A percentile compares a stretch with the other conserved stretches of the same genome.
phyloP scores from a whole-genome alignment of 2,888 invertebrate genomes.

The Galerucella calmariensis region DNA sequence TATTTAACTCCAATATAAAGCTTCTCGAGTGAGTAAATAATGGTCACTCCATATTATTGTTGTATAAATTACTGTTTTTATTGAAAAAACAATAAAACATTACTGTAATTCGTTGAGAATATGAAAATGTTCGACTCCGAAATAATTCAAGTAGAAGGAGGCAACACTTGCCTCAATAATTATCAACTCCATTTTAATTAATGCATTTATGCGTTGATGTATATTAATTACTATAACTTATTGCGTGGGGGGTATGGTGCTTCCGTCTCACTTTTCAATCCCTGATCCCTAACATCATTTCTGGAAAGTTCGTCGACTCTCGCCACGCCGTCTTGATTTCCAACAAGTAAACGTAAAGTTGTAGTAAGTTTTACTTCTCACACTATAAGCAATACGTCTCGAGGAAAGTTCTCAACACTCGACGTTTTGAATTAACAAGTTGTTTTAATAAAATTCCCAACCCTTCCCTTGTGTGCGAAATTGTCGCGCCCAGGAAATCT shows the following conservation, averaged over 20 bases:
- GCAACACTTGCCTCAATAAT: conserved; percentile 65
- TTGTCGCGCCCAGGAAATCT: conserved; percentile 60
- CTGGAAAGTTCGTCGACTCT: conserved; percentile 40
- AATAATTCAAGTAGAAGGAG: conserved; percentile 33
- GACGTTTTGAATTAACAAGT: conserved; percentile 66
- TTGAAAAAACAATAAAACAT: background rate
- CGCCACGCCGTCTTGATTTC: conserved; percentile 47
- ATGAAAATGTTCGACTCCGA: background rate
- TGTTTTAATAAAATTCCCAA: conserved; percentile 65
- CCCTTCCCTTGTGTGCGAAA: conserved; percentile 59
- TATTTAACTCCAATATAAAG: no score
- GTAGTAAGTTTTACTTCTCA: conserved; percentile 60
- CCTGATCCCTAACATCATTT: conserved; percentile 35
- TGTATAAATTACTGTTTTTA: background rate
- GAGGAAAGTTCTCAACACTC: conserved; percentile 60
- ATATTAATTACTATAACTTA: conserved; percentile 66
- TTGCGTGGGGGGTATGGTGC: conserved; percentile 53
- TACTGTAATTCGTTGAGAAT: background rate
- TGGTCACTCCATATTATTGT: no score
- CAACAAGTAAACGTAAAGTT: conserved; percentile 60
- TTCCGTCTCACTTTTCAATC: conserved; percentile 12
- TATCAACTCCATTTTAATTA: conserved; percentile 65
- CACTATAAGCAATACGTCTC: conserved; percentile 55
- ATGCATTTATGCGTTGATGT: conserved; percentile 66
- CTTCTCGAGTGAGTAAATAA: no score